Conservation (phyloP, 2,113 vertebrate species). For the Anguilla rostrata region DNA sequence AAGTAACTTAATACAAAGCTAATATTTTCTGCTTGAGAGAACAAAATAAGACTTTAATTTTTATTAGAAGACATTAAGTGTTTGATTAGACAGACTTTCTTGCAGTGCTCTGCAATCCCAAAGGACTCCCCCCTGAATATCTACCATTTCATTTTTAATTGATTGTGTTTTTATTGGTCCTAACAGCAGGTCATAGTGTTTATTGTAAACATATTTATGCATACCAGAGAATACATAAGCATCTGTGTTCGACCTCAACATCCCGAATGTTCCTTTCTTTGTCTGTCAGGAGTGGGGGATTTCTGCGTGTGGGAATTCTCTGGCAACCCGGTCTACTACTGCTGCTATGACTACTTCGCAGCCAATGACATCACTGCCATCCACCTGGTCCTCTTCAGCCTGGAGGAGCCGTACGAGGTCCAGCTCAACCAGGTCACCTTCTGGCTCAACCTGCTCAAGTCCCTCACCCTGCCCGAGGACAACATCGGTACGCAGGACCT, state of each 20-base stretch:
- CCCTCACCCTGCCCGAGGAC: conserved; percentile 83
- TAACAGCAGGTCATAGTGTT: not conserved
- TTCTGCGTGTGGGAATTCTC: conserved; percentile 98
- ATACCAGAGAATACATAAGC: not conserved
- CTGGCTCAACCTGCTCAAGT: conserved; percentile 95
- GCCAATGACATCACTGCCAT: conserved; percentile 87
- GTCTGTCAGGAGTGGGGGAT: conserved; percentile 83
- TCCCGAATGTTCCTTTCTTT: conserved; percentile 7
- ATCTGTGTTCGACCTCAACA: too few species aligned
- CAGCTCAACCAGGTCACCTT: conserved; percentile 93
- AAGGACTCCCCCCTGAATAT: too few species aligned
- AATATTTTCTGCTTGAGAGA: too few species aligned
- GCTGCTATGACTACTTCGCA: conserved; percentile 94
- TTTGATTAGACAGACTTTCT: too few species aligned
- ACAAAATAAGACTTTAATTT: too few species aligned
- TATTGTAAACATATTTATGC: not conserved
- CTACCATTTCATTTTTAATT: too few species aligned
- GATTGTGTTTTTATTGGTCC: not conserved
- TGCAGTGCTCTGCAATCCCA: too few species aligned
- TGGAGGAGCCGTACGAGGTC: conserved; percentile 94
- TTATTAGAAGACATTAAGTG: too few species aligned
- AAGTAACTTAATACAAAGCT: too few species aligned
- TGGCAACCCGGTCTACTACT: conserved; percentile 93
- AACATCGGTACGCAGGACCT: conserved; percentile 75
- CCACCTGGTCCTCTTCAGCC: conserved; percentile 89